Evolutionary conservation across 1,140 invertebrate species (phyloP), one percentile per base, ranked within the genome.

Genomic region (Monomorium pharaonis): DNA sequence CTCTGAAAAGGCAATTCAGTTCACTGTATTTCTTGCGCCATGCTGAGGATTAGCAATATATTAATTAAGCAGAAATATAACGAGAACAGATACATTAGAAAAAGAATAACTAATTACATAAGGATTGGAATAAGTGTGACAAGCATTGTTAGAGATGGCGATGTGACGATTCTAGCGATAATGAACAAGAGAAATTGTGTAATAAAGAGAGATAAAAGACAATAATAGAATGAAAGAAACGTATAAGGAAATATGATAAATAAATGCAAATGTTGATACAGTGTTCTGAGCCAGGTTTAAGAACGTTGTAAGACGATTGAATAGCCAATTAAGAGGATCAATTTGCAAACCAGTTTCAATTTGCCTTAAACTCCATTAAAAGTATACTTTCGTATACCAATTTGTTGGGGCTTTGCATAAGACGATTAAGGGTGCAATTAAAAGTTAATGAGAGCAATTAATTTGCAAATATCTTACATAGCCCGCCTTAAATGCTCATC

Each of bases 371-470:
- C 42, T 58, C 12, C 18, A 18, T 58, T 1, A 58, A 83, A 81
- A 74, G n/a, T 72, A n/a, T 62, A 44, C 51, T 42, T 44, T 56
- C 51, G 78, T 37, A 58, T 58, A 72, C 24, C 51, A 74, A 83
- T 74, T 72, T n/a, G 24, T 65, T 24, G 37, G 24, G 24, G 51
- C 78, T 83, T 83, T 72, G 51, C 78, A 58, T 83, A 44, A 58
- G 51, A 27, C 77, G 47, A 80, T 80, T 69, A 80, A 80, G 47
- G 27, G 16, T n/a, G 14, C 14, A 74, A 83, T 83, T 83, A 83
- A 83, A 83, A 37, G 78, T 84, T 84, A 77, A 84, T 75, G 37
- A 65, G 72, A 51, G 44, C 7, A 21, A 84, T 84, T 44, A 84
- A 83, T 83, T 83, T 74, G 37, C 67, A 74, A 72, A 67, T 51